Base-by-base conservation (phyloP, 2,113 vertebrate genomes). In the Heteronetta atricapilla region DNA sequence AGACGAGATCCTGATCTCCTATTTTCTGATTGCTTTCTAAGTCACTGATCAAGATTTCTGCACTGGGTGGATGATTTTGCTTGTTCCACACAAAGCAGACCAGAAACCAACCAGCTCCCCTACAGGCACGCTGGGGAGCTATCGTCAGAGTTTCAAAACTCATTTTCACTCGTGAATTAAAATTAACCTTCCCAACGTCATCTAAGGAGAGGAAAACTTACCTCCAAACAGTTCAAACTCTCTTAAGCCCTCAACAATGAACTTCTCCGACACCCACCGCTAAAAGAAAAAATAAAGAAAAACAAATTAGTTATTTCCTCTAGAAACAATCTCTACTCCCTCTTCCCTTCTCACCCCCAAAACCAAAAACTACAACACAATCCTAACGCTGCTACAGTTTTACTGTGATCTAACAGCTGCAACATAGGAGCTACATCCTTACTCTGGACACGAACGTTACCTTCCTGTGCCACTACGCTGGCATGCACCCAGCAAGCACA, bases 181-280 rank as follows among this genome's bases (percentile, higher is more conserved):
- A 66, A 85, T 55, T 67, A 69, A 85, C 25, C 17, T 82, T 91
- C 38, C 56, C 44, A 29, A 18, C 1, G 1, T 31, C 11, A 62
- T 1, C 6, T n/a, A 46, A 44, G 0, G 4, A 68, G 38, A 60
- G 11, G 14, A 42, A 55, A 88, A 95, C 99, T 99, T 98, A 99
- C 99, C 99, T 99, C 99, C 99, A 86, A 99, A 99, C 83, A 99
- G 98, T 96, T 99, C 99, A 88, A 99, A 98, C 97, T 99, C 99
- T 97, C 99, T 98, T 96, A 99, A 98, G 95, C 99, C 99, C 98
- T 99, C 99, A 98, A 99, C 99, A 97, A 99, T 99, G 98, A 99
- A 98, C 97, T 99, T 99, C 97, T 99, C 99, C 92, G 99, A 98
- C 96, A 99, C 99, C 99, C 99, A 99, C 95, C 99, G 98, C 99